phyloP scores from a whole-genome alignment of 2,797 vertebrate genomes.

The Syngnathus acus region DNA sequence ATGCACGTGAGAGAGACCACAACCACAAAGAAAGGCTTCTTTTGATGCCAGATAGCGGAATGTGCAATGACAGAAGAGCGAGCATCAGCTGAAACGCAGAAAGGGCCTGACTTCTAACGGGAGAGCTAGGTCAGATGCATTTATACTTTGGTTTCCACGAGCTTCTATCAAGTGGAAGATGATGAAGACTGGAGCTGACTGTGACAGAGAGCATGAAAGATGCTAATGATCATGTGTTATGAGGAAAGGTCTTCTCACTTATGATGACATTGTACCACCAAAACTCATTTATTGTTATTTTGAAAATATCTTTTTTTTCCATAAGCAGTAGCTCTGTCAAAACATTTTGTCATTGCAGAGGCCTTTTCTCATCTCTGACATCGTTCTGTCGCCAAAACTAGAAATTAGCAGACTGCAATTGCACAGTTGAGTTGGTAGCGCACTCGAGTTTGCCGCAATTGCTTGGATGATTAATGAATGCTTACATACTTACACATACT shows the following conservation, averaged over 20 bases:
- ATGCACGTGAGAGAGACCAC: conserved; percentile 21
- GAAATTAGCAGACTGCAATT: neutral
- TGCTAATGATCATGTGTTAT: neutral
- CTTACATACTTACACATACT: neutral
- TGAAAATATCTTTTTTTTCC: neutral
- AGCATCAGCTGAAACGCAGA: conserved; percentile 43
- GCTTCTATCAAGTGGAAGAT: neutral
- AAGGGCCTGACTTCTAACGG: conserved; percentile 31
- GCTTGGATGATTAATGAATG: neutral
- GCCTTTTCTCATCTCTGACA: too few species aligned
- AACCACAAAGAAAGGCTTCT: conserved; percentile 8
- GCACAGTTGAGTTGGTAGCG: neutral
- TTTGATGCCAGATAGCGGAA: conserved; percentile 39
- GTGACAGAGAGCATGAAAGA: neutral
- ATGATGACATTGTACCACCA: neutral
- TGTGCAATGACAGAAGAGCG: conserved; percentile 32
- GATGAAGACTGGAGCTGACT: neutral
- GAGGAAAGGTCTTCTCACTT: neutral
- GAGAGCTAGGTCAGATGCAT: conserved; percentile 10
- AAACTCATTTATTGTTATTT: neutral
- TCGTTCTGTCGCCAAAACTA: neutral
- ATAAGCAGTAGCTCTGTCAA: too few species aligned
- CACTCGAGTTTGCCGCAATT: neutral
- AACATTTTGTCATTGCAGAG: too few species aligned
- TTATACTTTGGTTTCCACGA: neutral